Evolutionary conservation across 2,888 invertebrate genomes (phyloP), one percentile per base, ranked within the genome.

Genomic region (Cabera pusaria): DNA sequence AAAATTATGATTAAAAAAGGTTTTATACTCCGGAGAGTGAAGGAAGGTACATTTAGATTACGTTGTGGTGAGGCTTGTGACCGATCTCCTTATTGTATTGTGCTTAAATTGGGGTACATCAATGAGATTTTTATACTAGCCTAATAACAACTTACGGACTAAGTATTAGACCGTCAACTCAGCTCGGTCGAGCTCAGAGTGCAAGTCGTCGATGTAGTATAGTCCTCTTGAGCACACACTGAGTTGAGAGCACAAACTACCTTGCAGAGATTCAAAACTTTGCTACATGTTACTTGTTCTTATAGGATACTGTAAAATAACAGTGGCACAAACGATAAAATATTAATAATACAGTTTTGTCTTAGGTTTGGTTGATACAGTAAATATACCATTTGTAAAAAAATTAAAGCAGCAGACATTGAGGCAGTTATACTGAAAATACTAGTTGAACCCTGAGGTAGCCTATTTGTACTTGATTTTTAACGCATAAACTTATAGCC

Each of bases 361-460:
- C 40, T 43, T 36, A 40, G 33, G 34, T 36, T 35, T 17, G 20
- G 19, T 26, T 20, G 32, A 12, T 20, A 23, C 6, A 28, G 6
- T 18, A 5, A 20, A 28, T n/a, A 7, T n/a, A 14, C 14, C 14
- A 4, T 14, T 14, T 14, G 14, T 14, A 14, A 3, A 14, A 28
- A 39, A 29, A 29, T 20, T 16, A 16, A 29, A 12, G 23, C 20
- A 29, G 23, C n/a, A 29, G 7, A 10, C 11, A 12, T 8, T 12
- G 26, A 14, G 20, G 14, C 3, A 22, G 18, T 18, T 37, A 33
- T 12, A 19, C 11, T 21, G 34, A 32, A 36, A 26, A 29, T 22
- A 72, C 72, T 72, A 70, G 56, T 77, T 87, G 89, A 89, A 89
- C 84, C 85, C 85, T 87, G 90, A 90, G 89, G 89, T 90, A 90